Percentiles rank a stretch among this genome's conserved stretches.
These are phyloP conservation scores for Albula glossodonta DNA, from an alignment of 2,113 vertebrate genomes.

Conservation along the genomic window DNA sequence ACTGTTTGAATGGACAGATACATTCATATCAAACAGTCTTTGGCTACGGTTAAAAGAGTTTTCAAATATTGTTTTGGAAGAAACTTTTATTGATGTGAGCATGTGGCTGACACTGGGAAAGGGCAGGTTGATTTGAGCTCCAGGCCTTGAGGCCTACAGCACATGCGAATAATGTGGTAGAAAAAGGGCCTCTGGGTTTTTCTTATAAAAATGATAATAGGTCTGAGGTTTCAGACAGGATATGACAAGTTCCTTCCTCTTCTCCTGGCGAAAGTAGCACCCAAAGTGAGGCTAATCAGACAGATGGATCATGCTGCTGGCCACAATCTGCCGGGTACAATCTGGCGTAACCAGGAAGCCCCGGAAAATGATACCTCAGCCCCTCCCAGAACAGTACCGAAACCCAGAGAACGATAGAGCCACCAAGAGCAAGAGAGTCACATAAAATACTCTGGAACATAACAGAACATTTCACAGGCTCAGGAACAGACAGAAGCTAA, in stretches of 20 bases:
- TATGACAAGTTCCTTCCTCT: conserved; percentile 43
- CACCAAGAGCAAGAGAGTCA: neutral
- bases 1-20: neutral
- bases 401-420: neutral
- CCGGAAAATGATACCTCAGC: too few relatives aligned
- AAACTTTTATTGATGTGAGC: neutral
- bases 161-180: conserved; percentile 16
- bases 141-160: neutral
- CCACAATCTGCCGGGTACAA: neutral
- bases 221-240: conserved; percentile 49
- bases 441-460: neutral
- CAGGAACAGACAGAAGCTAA: neutral
- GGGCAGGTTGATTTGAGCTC: neutral
- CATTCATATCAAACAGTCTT: neutral
- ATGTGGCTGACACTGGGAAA: neutral
- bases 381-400: too few relatives aligned
- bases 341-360: neutral
- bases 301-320: conserved; percentile 17
- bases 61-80: neutral
- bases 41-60: neutral
- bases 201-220: conserved; percentile 45
- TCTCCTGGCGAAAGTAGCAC: conserved; percentile 16
- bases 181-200: conserved; percentile 45
- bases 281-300: conserved; percentile 16
- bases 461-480: neutral